These are phyloP conservation scores for Liasis olivaceus DNA, from an alignment of 2,797 vertebrate species.

Conservation along the genomic window DNA sequence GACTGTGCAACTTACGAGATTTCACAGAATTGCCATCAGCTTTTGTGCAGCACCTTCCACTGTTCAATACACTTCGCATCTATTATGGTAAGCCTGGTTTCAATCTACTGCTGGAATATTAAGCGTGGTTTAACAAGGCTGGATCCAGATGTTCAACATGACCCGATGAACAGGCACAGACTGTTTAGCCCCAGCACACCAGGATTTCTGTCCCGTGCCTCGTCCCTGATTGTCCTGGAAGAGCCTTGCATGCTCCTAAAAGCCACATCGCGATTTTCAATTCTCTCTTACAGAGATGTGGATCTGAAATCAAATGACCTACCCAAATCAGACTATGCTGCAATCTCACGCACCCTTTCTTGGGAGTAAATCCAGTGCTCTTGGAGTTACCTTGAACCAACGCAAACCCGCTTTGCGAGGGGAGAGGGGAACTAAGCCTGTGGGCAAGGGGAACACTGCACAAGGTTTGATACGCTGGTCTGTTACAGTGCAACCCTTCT, in stretches of 20 bases:
- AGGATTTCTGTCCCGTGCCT: background rate
- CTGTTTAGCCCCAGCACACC: background rate
- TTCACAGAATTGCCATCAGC: conserved; percentile 10
- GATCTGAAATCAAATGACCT: background rate
- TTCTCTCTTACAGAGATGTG: background rate
- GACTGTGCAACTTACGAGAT: conserved; percentile 20
- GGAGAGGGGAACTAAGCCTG: background rate
- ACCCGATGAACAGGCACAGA: conserved; percentile 55
- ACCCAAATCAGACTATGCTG: background rate
- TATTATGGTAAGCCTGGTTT: background rate
- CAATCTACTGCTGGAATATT: background rate
- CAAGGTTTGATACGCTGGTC: background rate
- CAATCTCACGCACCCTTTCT: background rate
- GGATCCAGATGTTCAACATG: background rate
- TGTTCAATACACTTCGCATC: background rate
- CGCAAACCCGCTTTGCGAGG: background rate
- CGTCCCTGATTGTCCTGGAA: background rate
- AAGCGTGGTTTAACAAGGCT: background rate
- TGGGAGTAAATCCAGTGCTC: background rate
- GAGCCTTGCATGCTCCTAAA: background rate
- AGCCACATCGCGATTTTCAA: background rate
- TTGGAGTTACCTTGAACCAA: background rate
- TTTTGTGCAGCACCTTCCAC: background rate
- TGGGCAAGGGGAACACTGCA: background rate
- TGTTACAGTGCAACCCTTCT: background rate